Conservation (phyloP, 2,113 vertebrate species). For the Oreocharis arfaki region DNA sequence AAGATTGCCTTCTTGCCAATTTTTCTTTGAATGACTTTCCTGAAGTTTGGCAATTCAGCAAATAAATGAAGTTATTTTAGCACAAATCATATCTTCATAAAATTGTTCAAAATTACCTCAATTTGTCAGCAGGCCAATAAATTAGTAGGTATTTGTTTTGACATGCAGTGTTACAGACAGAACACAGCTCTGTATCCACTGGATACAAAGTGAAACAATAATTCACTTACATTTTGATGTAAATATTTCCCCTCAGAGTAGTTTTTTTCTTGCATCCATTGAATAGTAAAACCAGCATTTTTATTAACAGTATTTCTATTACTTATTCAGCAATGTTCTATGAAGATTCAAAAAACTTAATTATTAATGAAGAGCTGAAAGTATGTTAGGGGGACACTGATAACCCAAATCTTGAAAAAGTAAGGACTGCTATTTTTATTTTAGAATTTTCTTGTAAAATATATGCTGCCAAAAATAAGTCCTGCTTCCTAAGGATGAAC, state of each 20-base stretch:
- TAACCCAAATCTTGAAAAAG: not conserved
- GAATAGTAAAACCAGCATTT: not conserved
- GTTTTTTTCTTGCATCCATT: not conserved
- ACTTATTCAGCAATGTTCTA: not conserved
- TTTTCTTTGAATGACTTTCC: not conserved
- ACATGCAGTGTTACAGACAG: not conserved
- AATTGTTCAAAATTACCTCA: not conserved
- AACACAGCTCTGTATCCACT: not conserved
- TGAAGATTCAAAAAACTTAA: not conserved
- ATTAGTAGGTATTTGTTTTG: not conserved
- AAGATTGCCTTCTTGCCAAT: not conserved
- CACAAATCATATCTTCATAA: not conserved
- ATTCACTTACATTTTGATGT: not conserved
- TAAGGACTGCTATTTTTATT: not conserved
- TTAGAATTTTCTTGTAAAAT: not conserved
- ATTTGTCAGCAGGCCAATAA: not conserved
- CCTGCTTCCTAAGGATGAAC: not conserved
- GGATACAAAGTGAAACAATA: not conserved
- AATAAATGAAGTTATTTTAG: not conserved
- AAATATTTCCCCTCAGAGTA: not conserved
- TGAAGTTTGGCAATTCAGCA: not conserved
- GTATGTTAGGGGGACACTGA: not conserved
- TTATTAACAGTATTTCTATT: not conserved
- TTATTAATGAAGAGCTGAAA: not conserved
- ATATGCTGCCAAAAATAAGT: not conserved